These are phyloP conservation scores for Pachyramphus minor DNA, from an alignment of 2,113 vertebrate species.

Conservation along the genomic window DNA sequence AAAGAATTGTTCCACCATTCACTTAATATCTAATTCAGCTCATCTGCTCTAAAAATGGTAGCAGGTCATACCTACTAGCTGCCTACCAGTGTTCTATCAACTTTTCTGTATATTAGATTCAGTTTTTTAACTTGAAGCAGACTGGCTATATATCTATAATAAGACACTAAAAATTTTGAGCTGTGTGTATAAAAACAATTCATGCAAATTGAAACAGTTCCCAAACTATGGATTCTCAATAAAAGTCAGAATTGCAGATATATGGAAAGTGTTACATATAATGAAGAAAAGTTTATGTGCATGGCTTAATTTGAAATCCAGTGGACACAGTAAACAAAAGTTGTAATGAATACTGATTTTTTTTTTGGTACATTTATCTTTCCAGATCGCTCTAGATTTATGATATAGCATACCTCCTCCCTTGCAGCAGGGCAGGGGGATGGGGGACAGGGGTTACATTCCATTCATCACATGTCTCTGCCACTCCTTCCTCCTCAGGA, in stretches of 20 bases:
- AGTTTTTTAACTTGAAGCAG: background rate
- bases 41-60: background rate
- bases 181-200: background rate
- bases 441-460: background rate
- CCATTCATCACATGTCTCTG: background rate
- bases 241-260: background rate
- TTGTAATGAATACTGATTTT: background rate
- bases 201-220: background rate
- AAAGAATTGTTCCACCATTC: background rate
- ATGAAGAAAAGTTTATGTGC: background rate
- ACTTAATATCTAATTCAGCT: background rate
- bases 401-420: background rate
- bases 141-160: background rate
- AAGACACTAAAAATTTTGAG: background rate
- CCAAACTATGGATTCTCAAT: background rate
- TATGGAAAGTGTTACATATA: background rate
- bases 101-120: background rate
- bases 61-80: background rate
- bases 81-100: background rate
- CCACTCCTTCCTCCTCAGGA: background rate
- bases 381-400: background rate
- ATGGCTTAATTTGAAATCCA: background rate
- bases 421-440: too few species aligned
- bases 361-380: background rate
- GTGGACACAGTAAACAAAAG: background rate